phyloP scores from a whole-genome alignment of 2,113 vertebrate genomes.

The Nothobranchius furzeri region DNA sequence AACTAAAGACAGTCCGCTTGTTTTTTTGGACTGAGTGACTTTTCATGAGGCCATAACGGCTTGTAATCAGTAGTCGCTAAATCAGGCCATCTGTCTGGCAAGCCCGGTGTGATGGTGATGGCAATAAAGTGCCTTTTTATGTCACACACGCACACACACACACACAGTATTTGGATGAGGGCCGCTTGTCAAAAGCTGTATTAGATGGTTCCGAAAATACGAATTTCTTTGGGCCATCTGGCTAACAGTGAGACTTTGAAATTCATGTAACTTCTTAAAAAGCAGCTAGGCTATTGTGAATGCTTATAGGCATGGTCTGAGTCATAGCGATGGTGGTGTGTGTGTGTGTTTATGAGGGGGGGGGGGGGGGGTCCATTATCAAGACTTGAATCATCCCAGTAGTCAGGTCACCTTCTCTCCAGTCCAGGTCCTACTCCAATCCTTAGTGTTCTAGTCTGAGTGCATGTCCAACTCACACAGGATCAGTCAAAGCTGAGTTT shows the following conservation, averaged over 20 bases:
- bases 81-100: constrained; percentile 70
- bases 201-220: constrained; percentile 40
- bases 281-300: constrained; percentile 8
- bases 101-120: constrained; percentile 56
- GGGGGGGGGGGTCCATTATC: no score
- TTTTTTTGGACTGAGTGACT: constrained; percentile 53
- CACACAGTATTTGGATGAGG: constrained; percentile 24
- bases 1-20: constrained; percentile 56
- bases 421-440: no score
- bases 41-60: constrained; percentile 62
- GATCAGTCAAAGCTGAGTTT: no score
- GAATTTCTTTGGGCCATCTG: constrained; percentile 47
- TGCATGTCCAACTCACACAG: no score
- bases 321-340: no score
- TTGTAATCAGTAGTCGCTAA: constrained; percentile 67
- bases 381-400: no score
- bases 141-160: constrained; percentile 27
- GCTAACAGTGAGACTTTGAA: constrained; percentile 4
- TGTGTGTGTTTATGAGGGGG: no score
- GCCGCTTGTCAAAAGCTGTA: constrained; percentile 33
- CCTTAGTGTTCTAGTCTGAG: no score
- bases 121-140: constrained; percentile 63
- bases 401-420: no score
- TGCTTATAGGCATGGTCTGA: no score
- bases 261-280: constrained; percentile 16